Base-by-base conservation (phyloP, 2,113 vertebrate genomes). In the Sinocyclocheilus grahami region DNA sequence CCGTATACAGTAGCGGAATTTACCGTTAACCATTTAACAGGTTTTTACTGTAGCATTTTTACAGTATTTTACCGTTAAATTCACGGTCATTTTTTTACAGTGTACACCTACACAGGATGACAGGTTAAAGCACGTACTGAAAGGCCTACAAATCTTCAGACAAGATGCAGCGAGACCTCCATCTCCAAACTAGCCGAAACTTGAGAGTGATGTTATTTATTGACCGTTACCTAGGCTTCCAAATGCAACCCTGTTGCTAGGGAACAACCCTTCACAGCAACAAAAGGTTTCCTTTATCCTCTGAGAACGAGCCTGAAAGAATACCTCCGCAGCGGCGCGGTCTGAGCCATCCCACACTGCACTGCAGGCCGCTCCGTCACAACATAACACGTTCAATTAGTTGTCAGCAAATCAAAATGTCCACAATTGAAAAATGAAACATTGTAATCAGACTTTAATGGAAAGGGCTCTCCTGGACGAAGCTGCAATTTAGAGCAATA, bases 181-280 rank as follows among this genome's bases (percentile, higher is more conserved):
- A 62, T 86, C 86, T 86, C 80, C 37, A 12, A 86, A 80, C n/a
- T 51, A 46, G 84, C 84, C 72, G 87, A 88, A 89, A 87, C 85
- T 88, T 90, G 90, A 88, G 89, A 88, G 88, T 90, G 90, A 90
- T 89, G 89, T 90, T 91, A 92, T 91, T 91, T 90, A 91, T 90
- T 89, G 86, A 86, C 87, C 86, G 90, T 91, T 87, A 84, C 90
- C 85, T 88, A 74, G 75, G 92, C 95, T 93, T 92, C 94, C 92
- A 92, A 92, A 93, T 94, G 93, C 93, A 94, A 92, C 93, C 93
- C 92, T 86, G 95, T 96, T 96, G 95, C 96, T 93, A 89, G 75
- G 94, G 95, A 93, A 96, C 96, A 95, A 83, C 91, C 93, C 85
- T 93, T 95, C 93, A 93, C 93, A 91, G 93, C 94, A 96, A 94